Percentiles rank a stretch among this genome's conserved stretches.
Conservation (phyloP, 2,888 invertebrate species). For the Listrodromus nycthemerus region DNA sequence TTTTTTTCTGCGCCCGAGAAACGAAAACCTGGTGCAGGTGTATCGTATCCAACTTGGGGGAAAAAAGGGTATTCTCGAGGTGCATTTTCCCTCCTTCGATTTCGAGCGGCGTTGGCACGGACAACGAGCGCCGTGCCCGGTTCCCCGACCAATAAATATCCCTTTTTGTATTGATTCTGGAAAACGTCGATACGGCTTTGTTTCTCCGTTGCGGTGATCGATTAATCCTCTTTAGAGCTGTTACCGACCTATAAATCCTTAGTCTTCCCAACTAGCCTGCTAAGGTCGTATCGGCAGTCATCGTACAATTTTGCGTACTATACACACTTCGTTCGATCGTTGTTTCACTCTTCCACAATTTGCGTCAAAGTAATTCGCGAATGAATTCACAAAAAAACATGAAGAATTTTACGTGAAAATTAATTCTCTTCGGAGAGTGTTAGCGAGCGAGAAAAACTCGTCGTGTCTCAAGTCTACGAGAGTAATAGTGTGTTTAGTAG, state of each 20-base stretch:
- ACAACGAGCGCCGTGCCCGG: background rate
- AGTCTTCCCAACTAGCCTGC: constrained; percentile 19
- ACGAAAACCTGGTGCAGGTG: background rate
- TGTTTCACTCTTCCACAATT: background rate
- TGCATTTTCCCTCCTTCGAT: constrained; percentile 31
- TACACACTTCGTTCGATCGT: background rate
- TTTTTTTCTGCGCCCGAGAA: background rate
- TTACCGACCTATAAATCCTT: constrained; percentile 39
- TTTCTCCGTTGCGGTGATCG: constrained; percentile 16
- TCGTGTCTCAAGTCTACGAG: constrained; percentile 5
- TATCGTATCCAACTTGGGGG: background rate
- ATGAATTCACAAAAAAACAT: background rate
- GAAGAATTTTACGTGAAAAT: background rate
- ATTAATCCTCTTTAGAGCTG: constrained; percentile 46
- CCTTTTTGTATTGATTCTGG: constrained; percentile 56
- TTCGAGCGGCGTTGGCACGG: constrained; percentile 20
- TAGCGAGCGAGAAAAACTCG: background rate
- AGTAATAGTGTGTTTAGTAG: constrained; percentile 30
- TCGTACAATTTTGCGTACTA: background rate
- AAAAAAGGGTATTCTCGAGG: background rate
- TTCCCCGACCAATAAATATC: constrained; percentile 61
- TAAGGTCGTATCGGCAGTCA: constrained; percentile 2
- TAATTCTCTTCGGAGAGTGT: background rate
- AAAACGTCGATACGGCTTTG: constrained; percentile 64
- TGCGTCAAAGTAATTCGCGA: background rate